A percentile compares a stretch with the other conserved stretches of the same genome.
Conservation (phyloP, 2,113 vertebrate genomes). For the Taxidea taxus region DNA sequence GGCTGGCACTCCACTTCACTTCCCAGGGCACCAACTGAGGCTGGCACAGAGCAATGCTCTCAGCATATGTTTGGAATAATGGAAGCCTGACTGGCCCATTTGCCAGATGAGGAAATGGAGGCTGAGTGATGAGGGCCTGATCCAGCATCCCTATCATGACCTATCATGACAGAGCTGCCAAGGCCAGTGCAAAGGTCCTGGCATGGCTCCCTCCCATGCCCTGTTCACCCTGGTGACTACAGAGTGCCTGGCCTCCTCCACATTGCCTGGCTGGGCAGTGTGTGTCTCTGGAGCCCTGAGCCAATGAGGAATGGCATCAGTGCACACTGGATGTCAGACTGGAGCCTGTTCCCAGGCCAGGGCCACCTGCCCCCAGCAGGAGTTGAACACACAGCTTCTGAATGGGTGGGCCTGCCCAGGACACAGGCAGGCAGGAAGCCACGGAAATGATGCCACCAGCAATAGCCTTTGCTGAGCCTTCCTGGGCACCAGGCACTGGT, state of each 20-base stretch:
- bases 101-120: neutral
- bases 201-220: neutral
- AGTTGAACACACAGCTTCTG: neutral
- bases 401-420: neutral
- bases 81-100: neutral
- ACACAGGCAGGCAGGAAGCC: neutral
- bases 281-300: neutral
- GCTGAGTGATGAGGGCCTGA: neutral
- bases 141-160: neutral
- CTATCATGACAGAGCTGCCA: neutral
- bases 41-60: neutral
- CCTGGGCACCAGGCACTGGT: neutral
- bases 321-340: neutral
- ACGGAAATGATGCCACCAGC: neutral
- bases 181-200: neutral
- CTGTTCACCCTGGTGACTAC: neutral
- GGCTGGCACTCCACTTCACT: too few species aligned
- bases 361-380: neutral
- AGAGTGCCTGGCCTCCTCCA: neutral
- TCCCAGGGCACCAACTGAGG: fast-evolving
- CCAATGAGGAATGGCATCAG: neutral
- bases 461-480: neutral
- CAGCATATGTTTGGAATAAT: neutral
- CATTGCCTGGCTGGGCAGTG: neutral
- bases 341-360: neutral